phyloP scores from a whole-genome alignment of 2,113 vertebrate species.

The Zosterops japonicus region DNA sequence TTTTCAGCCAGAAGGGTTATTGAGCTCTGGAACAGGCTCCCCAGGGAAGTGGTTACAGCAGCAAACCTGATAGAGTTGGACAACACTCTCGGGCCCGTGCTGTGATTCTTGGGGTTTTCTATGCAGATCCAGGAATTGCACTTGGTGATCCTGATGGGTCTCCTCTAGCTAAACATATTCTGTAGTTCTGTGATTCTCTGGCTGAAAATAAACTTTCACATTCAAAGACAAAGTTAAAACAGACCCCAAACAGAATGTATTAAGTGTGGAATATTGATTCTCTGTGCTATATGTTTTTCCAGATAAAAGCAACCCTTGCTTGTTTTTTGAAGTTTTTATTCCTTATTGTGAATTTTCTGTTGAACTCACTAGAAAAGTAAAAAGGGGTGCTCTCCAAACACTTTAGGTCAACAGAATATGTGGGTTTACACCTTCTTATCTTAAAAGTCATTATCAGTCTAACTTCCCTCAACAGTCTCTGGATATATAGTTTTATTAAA shows the following conservation, averaged over 20 bases:
- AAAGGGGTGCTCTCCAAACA: not conserved
- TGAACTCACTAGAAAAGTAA: not conserved
- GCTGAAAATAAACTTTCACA: not conserved
- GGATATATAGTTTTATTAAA: not conserved
- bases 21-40: not conserved
- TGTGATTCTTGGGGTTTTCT: not conserved
- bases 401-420: not conserved
- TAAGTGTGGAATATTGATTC: not conserved
- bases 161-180: not conserved
- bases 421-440: not conserved
- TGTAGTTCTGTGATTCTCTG: not conserved
- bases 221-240: not conserved
- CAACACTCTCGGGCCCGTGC: fast-evolving
- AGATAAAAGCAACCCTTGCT: not conserved
- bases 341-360: not conserved
- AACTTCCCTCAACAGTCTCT: not conserved
- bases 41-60: not conserved
- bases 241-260: not conserved
- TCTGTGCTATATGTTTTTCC: not conserved
- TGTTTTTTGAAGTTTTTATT: not conserved
- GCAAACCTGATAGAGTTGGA: not conserved
- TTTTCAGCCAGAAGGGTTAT: not conserved
- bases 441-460: not conserved
- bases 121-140: too few relatives aligned
- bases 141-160: not conserved